These are phyloP conservation scores for Eubucco bourcierii DNA, from an alignment of 2,113 vertebrate species.

Conservation along the genomic window DNA sequence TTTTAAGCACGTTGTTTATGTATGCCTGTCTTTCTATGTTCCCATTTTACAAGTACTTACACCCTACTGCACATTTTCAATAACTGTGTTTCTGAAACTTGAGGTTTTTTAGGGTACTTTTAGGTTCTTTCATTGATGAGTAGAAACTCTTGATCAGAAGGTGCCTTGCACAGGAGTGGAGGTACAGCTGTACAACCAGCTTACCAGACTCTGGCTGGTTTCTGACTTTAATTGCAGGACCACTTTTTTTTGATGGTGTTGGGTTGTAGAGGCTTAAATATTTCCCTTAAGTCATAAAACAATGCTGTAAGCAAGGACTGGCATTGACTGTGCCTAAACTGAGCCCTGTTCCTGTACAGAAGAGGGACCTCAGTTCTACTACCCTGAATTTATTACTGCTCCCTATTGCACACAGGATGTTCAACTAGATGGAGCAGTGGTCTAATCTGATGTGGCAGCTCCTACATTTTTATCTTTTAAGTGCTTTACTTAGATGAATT, in stretches of 20 bases:
- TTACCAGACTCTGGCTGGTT: not conserved
- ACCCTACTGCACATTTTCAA: not conserved
- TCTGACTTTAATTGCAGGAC: not conserved
- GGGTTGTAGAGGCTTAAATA: not conserved
- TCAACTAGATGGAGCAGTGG: slow-evolving; percentile 2
- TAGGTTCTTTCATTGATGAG: not conserved
- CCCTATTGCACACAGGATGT: not conserved
- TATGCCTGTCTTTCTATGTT: not conserved
- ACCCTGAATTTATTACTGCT: not conserved
- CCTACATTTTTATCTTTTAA: slow-evolving; percentile 50
- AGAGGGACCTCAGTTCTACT: not conserved
- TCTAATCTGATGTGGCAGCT: slow-evolving; percentile 45
- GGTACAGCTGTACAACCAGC: not conserved
- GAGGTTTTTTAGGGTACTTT: not conserved
- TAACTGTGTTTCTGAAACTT: not conserved
- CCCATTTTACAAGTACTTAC: not conserved
- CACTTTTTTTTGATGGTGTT: not conserved
- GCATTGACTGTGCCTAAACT: not conserved
- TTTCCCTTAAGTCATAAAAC: not conserved
- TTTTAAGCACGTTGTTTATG: not conserved
- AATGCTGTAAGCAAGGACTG: not conserved
- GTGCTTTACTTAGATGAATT: slow-evolving; percentile 54
- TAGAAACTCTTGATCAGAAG: not conserved
- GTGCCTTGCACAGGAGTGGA: not conserved
- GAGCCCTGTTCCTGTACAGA: not conserved